A percentile compares a stretch with the other conserved stretches of the same genome.
phyloP scores from a whole-genome alignment of 2,797 vertebrate species.

The Botia kubotai region DNA sequence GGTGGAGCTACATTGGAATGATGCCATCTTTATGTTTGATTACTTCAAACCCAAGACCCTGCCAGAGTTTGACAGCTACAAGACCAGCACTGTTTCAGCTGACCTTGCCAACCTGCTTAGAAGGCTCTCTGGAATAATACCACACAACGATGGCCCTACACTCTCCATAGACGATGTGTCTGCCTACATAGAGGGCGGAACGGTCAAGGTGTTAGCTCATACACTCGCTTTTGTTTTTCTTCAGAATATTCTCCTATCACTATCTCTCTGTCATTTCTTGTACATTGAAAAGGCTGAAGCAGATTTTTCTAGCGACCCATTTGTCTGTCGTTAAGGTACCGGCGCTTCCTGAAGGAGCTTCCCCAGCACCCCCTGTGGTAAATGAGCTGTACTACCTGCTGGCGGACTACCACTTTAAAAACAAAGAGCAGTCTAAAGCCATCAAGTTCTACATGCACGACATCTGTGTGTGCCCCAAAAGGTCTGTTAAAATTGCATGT shows the following conservation, averaged over 20 bases:
- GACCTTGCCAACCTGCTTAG: conserved; percentile 95
- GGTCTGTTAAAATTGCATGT: conserved; percentile 71
- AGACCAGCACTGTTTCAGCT: conserved; percentile 97
- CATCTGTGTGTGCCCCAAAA: conserved; percentile 93
- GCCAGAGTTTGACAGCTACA: conserved; percentile 98
- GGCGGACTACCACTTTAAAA: conserved; percentile 99
- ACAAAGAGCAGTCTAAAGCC: conserved; percentile 98
- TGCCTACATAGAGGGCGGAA: conserved; percentile 88
- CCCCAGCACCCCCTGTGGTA: conserved; percentile 86
- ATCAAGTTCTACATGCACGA: conserved; percentile 99
- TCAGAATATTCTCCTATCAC: not conserved
- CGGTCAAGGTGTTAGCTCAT: conserved; percentile 81
- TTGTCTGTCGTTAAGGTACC: conserved; percentile 79
- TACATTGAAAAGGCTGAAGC: not conserved
- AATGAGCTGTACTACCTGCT: conserved; percentile 95
- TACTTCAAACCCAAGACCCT: conserved; percentile 98
- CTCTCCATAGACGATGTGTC: conserved; percentile 90
- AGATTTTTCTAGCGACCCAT: not conserved
- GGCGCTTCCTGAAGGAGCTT: conserved; percentile 86
- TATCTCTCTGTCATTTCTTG: not conserved
- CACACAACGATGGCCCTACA: conserved; percentile 82
- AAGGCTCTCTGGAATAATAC: conserved; percentile 88
- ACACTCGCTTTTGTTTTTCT: not conserved
- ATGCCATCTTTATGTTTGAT: conserved; percentile 93
- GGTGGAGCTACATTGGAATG: conserved; percentile 94